These are phyloP conservation scores for Cheilosia vernalis DNA, from an alignment of 2,888 invertebrate genomes.

Conservation along the genomic window DNA sequence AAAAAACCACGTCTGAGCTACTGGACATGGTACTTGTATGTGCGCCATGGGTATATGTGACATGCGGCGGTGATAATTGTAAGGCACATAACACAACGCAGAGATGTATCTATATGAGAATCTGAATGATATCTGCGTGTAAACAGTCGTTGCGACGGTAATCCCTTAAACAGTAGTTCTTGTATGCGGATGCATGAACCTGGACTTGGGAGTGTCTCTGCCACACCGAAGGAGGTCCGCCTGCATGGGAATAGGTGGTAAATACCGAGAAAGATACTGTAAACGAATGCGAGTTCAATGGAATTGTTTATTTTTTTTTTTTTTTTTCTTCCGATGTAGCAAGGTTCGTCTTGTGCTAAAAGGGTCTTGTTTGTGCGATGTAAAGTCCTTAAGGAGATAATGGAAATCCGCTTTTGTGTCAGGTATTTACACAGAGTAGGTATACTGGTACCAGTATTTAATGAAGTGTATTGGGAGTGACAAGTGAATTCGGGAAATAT, in stretches of 20 bases:
- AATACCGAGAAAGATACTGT: slow-evolving; percentile 23
- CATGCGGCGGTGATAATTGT: slow-evolving; percentile 40
- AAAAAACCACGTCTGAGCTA: neutral
- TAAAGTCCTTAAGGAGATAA: slow-evolving; percentile 29
- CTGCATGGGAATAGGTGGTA: neutral
- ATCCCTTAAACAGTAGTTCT: slow-evolving; percentile 25
- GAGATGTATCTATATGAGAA: slow-evolving; percentile 8
- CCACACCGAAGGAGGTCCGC: neutral
- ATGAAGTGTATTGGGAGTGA: slow-evolving; percentile 18
- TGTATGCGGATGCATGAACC: slow-evolving; percentile 6
- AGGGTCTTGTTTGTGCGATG: neutral
- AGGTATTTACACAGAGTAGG: slow-evolving; percentile 33
- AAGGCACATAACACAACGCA: slow-evolving; percentile 7
- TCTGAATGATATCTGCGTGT: slow-evolving; percentile 8
- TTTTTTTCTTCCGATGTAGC: slow-evolving; percentile 14
- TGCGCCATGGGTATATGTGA: neutral
- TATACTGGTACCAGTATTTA: slow-evolving; percentile 54
- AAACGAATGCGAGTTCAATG: slow-evolving; percentile 38
- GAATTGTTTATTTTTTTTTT: neutral
- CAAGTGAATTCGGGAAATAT: too few species aligned
- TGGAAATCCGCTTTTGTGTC: slow-evolving; percentile 37
- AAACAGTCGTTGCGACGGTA: slow-evolving; percentile 13
- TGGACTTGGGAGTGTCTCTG: neutral
- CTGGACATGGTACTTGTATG: neutral
- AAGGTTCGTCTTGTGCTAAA: neutral